These are phyloP conservation scores for Rotaria macrura DNA, from an alignment of 2,888 invertebrate genomes.

Conservation along the genomic window DNA sequence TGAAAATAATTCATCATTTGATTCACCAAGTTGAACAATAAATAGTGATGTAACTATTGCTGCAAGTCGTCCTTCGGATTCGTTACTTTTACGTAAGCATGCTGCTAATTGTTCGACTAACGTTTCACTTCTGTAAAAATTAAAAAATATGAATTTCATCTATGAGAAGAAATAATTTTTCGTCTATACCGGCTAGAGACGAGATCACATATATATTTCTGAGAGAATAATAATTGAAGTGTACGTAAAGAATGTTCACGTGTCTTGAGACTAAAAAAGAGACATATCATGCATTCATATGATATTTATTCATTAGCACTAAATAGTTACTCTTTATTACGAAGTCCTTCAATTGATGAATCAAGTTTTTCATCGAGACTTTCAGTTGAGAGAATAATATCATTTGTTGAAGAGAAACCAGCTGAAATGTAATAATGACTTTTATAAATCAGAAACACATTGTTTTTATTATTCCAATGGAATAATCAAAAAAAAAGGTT, in stretches of 20 bases:
- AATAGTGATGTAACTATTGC: background rate
- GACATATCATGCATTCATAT: too few relatives aligned
- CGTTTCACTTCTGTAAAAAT: background rate
- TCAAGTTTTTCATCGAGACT: background rate
- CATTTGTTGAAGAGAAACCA: background rate
- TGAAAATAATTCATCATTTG: background rate
- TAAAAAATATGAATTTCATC: background rate
- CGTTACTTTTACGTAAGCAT: background rate
- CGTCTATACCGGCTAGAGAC: background rate
- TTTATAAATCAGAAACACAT: too few relatives aligned
- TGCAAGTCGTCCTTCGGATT: background rate
- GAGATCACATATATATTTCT: background rate
- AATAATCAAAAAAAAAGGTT: too few relatives aligned
- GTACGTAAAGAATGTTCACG: background rate
- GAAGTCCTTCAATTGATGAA: background rate
- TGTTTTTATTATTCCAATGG: too few relatives aligned
- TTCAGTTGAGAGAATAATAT: background rate
- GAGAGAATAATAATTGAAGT: background rate
- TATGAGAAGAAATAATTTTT: background rate
- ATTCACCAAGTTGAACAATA: background rate
- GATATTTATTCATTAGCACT: background rate
- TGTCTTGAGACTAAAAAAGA: background rate
- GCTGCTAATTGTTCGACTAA: background rate
- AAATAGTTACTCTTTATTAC: constrained; percentile 11
- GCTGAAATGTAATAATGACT: background rate